Conservation (phyloP, 2,113 vertebrate species). For the Cebus imitator region DNA sequence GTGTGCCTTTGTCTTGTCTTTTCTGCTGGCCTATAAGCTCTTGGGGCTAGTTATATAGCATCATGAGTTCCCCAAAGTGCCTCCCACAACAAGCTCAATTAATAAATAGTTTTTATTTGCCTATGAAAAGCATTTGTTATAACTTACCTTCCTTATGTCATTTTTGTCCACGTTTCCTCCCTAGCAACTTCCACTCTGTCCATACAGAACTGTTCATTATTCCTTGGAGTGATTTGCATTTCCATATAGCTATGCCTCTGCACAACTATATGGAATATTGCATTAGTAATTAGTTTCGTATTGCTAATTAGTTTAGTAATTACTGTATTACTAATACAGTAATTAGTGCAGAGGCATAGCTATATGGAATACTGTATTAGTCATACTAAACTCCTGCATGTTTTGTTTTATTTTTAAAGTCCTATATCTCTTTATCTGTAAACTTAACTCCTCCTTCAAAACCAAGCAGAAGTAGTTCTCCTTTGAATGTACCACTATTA, state of each 20-base stretch:
- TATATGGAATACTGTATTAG: too few relatives aligned
- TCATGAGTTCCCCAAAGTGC: neutral
- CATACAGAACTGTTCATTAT: neutral
- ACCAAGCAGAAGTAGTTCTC: neutral
- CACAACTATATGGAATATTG: too few relatives aligned
- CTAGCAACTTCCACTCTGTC: neutral
- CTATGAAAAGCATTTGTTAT: neutral
- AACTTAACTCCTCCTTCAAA: neutral
- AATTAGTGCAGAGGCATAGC: too few relatives aligned
- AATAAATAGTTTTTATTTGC: neutral
- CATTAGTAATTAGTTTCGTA: too few relatives aligned
- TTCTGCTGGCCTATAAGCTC: neutral
- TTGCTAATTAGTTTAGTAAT: too few relatives aligned
- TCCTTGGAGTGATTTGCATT: neutral
- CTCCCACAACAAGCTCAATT: neutral
- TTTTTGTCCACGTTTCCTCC: neutral
- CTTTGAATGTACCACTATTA: neutral
- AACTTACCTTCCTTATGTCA: neutral
- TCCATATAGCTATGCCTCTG: neutral
- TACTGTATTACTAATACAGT: too few relatives aligned
- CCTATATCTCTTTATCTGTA: neutral
- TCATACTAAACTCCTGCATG: neutral
- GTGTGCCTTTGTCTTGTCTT: neutral
- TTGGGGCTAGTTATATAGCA: neutral
- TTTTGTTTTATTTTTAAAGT: neutral